phyloP scores from a whole-genome alignment of 2,113 vertebrate species.

The Nesogale talazaci region DNA sequence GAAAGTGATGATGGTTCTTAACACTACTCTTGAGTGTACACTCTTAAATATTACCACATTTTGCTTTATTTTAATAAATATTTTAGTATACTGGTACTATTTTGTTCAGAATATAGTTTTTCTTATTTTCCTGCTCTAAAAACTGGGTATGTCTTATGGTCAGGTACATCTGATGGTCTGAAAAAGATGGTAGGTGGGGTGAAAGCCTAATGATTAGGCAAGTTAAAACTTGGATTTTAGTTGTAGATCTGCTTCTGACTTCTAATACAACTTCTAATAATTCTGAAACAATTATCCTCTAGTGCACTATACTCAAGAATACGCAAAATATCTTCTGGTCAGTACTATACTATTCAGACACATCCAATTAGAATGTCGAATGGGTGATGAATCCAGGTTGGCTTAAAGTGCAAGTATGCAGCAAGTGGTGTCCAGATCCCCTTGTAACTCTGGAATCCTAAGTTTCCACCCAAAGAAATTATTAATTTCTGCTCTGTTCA shows the following conservation, averaged over 20 bases:
- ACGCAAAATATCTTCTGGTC: neutral
- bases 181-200: too few species aligned
- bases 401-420: neutral
- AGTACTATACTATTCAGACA: neutral
- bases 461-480: constrained; percentile 45
- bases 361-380: neutral
- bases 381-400: neutral
- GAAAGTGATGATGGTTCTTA: too few species aligned
- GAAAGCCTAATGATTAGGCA: neutral
- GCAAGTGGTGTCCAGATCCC: neutral
- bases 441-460: constrained; percentile 5
- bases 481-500: constrained; percentile 47
- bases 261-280: neutral
- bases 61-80: too few species aligned
- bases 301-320: too few species aligned
- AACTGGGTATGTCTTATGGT: too few species aligned
- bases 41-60: too few species aligned
- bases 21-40: too few species aligned
- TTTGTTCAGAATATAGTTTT: too few species aligned
- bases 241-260: neutral
- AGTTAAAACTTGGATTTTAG: neutral
- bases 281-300: neutral
- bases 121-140: too few species aligned
- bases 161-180: too few species aligned
- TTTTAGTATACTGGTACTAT: too few species aligned